phyloP scores from a whole-genome alignment of 2,888 invertebrate species.

The Disparrhopalites patrizii region DNA sequence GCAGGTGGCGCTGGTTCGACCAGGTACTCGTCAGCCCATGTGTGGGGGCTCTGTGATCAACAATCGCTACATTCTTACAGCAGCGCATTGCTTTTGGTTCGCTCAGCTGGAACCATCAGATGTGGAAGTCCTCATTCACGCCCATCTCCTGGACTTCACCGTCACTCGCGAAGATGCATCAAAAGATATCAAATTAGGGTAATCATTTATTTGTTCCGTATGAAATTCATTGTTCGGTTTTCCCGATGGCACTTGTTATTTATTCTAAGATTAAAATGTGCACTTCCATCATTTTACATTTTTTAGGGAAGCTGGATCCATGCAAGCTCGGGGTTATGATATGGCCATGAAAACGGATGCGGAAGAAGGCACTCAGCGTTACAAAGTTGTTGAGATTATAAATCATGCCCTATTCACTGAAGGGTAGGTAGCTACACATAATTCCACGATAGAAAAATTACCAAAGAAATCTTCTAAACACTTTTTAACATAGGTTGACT shows the following conservation, averaged over 20 bases:
- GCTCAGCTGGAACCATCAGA: constrained; percentile 30
- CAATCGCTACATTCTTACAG: constrained; percentile 19
- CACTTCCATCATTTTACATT: not conserved
- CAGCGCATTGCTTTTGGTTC: constrained; percentile 37
- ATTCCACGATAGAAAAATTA: not conserved
- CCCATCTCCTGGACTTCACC: constrained; percentile 36
- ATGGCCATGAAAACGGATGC: constrained; percentile 30
- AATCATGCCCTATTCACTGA: constrained; percentile 39
- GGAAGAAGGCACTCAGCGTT: constrained; percentile 40
- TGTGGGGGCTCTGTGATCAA: constrained; percentile 7
- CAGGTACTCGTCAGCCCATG: constrained; percentile 1
- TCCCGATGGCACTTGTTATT: too few species aligned
- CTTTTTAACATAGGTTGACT: too few species aligned
- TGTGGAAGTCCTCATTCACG: constrained; percentile 34
- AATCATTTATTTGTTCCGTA: not conserved
- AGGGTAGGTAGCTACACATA: constrained; percentile 20
- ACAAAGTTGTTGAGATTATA: constrained; percentile 40
- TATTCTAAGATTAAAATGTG: too few species aligned
- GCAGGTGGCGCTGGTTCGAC: constrained; percentile 2
- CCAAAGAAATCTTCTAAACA: too few species aligned
- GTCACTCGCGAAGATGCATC: not conserved
- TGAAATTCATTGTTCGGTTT: not conserved
- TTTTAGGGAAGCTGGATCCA: constrained; percentile 13
- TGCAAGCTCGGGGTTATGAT: constrained; percentile 32
- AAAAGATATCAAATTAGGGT: not conserved